Evolutionary conservation across 2,797 vertebrate species (phyloP), one percentile per base, ranked within the genome.

Genomic region (Selene dorsalis): DNA sequence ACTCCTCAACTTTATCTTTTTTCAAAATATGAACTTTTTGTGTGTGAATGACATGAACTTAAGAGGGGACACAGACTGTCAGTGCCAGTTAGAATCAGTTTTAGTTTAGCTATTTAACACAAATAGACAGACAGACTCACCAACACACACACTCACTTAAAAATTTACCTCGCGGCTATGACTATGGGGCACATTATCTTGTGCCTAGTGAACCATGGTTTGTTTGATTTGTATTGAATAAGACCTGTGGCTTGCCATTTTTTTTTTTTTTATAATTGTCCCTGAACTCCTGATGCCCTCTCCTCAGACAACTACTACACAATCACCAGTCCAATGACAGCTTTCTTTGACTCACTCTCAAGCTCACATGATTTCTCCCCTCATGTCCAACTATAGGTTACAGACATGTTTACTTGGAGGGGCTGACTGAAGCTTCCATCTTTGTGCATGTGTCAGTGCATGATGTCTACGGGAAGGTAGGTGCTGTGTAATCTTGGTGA

Each of bases 381-480:
- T 75, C 32, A 52, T 80, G 6, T 80, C 60, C 47, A 65, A 57
- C 87, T 76, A 84, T 91, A 99, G 98, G 98, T 87, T 99, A 98
- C 88, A 96, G 98, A 50, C 98, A 99, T 2, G 96, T 99, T 79
- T 99, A 99, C 85, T 93, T 99, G 88, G 98, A 99, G 79, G 98
- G 98, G 39, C 90, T 98, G 91, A 97, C 97, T 6, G 97, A 99
- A 90, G 97, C 98, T 12, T 99, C 98, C 79, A 96, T 99, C 92
- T 99, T 99, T 94, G 96, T 99, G 73, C 97, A 99, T 48, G 93
- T 99, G 91, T 96, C 97, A 63, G 96, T 99, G 81, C 97, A 99
- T 92, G 97, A 99, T 77, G 98, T 98, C 85, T 99, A 96, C 58
- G 98, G 98, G 69, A 99, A 99, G 96, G 98, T 99, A 82, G 89